Evolutionary conservation across 2,888 invertebrate genomes (phyloP), one percentile per base, ranked within the genome.

Genomic region (Hydroisotoma schaefferi): DNA sequence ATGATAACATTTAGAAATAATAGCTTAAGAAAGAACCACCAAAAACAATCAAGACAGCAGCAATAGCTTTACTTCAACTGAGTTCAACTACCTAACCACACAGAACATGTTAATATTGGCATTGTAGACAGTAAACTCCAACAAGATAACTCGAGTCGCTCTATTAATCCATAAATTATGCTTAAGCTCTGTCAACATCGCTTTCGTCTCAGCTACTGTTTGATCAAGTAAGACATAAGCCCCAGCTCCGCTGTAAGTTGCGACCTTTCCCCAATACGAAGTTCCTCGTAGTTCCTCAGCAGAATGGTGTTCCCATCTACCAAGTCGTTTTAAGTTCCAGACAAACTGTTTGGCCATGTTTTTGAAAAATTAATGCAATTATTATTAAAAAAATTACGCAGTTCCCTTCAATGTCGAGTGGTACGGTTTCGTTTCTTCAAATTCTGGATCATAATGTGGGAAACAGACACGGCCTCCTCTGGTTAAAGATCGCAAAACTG

Each of bases 111-210:
- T 86, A 56, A 85, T 79, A 75, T 89, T 88, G 0, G 82, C 83
- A 75, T 89, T 88, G 76, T 85, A 88, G 27, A 87, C 78, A 8
- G 83, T 82, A 73, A 88, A 87, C 75, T 88, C 88, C 1, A 88
- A 73, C 63, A 88, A 81, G 20, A 88, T 76, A 0, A 82, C 82
- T 67, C 89, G 77, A 0, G 87, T 87, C 0, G 84, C 85, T 43
- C 85, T 77, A 55, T 81, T 81, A 46, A 89, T 80, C 88, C 88
- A 89, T 10, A 81, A 75, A 51, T 80, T 77, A 0, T 79, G 68
- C 72, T 81, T 81, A n/a, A 87, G 76, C 2, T 78, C 71, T 4
- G 74, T 59, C 2, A 87, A 75, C 2, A 80, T 77, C 1, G 72
- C 71, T 12, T 70, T 37, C 15, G 83, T 82, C 27, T 75, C 67